Evolutionary conservation across 2,113 vertebrate species (phyloP).

Genomic region (Irena cyanogastra): DNA sequence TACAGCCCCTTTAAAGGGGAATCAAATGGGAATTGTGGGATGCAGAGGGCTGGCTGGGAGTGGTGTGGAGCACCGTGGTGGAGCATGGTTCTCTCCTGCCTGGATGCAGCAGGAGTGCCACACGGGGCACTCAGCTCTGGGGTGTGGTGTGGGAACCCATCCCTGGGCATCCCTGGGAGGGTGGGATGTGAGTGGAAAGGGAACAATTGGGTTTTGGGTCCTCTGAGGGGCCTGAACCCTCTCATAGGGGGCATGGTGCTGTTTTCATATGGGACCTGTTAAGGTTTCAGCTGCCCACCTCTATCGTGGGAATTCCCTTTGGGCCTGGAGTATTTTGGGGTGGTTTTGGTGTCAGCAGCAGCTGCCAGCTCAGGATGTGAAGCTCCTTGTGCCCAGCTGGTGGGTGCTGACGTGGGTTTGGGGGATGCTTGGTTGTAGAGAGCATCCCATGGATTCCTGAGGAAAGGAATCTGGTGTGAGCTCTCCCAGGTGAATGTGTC

Average conservation of each 20-base stretch:
- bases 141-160: fast-evolving
- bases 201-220: fast-evolving
- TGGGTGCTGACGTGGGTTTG: fast-evolving
- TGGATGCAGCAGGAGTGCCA: neutral
- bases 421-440: neutral
- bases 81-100: neutral
- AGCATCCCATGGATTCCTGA: neutral
- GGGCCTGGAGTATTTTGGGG: neutral
- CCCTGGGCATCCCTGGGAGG: fast-evolving
- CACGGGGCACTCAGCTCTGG: neutral
- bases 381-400: neutral
- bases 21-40: neutral
- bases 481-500: neutral
- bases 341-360: neutral
- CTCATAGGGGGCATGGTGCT: fast-evolving
- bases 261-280: fast-evolving
- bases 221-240: neutral
- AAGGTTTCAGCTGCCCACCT: neutral
- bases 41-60: neutral
- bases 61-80: neutral
- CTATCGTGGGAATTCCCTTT: neutral
- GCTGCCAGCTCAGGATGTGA: neutral
- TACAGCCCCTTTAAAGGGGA: neutral
- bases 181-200: neutral
- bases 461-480: neutral